Conservation (phyloP, 1,140 invertebrate genomes). For the Lordiphosa mommai region DNA sequence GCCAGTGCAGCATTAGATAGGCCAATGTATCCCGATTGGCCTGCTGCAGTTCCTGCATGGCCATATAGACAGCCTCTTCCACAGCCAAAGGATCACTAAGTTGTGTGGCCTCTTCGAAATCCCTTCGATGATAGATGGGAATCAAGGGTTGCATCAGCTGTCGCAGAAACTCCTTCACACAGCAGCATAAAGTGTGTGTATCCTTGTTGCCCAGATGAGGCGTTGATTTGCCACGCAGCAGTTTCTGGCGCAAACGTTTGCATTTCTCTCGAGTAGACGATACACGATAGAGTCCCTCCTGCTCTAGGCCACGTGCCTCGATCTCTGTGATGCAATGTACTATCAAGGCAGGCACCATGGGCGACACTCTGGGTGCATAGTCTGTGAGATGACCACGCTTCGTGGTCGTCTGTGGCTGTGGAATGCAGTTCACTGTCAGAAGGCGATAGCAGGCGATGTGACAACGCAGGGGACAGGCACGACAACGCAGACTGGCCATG, state of each 20-base stretch:
- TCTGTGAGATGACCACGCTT: slow-evolving; percentile 88
- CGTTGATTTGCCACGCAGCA: slow-evolving; percentile 86
- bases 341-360: slow-evolving; percentile 95
- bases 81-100: slow-evolving; percentile 77
- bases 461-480: slow-evolving; percentile 85
- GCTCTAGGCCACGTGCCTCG: slow-evolving; percentile 89
- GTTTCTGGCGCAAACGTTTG: slow-evolving; percentile 89
- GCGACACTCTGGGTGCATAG: slow-evolving; percentile 88
- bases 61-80: slow-evolving; percentile 82
- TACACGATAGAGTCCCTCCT: slow-evolving; percentile 94
- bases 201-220: slow-evolving; percentile 87
- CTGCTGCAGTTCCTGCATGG: slow-evolving; percentile 87
- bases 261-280: slow-evolving; percentile 92
- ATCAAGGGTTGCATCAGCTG: slow-evolving; percentile 89
- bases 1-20: slow-evolving; percentile 91
- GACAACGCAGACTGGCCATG: slow-evolving; percentile 84
- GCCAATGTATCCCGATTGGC: slow-evolving; percentile 93
- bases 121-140: slow-evolving; percentile 85
- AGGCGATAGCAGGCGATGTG: slow-evolving; percentile 88
- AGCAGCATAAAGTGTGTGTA: slow-evolving; percentile 91
- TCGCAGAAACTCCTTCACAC: slow-evolving; percentile 91
- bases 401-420: slow-evolving; percentile 67
- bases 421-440: slow-evolving; percentile 88
- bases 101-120: slow-evolving; percentile 85
- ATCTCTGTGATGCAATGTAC: slow-evolving; percentile 97